These are phyloP conservation scores for Drosophila bocqueti DNA, from an alignment of 1,140 invertebrate species.

Conservation along the genomic window DNA sequence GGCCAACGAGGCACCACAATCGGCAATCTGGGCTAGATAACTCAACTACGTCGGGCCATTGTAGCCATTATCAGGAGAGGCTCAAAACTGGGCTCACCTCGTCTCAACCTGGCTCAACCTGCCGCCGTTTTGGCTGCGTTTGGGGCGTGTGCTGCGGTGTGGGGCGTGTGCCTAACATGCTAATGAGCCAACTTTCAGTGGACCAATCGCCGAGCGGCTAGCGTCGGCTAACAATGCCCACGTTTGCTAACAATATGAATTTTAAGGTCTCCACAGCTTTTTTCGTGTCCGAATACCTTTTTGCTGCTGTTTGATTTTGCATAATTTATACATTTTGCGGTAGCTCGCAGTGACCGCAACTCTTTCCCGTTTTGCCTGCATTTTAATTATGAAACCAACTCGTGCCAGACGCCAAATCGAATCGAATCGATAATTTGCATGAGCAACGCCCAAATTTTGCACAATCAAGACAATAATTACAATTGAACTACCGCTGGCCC, in stretches of 20 bases:
- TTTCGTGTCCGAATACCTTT: constrained; percentile 39
- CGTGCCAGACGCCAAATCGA: constrained; percentile 61
- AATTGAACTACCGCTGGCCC: constrained; percentile 10
- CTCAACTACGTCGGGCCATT: constrained; percentile 49
- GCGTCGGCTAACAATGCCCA: constrained; percentile 51
- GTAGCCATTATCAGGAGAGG: constrained; percentile 60
- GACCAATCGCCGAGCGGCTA: constrained; percentile 69
- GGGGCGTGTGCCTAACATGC: constrained; percentile 78
- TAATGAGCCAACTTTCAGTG: constrained; percentile 75
- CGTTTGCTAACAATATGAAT: constrained; percentile 69
- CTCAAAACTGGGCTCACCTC: constrained; percentile 16
- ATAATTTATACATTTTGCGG: constrained; percentile 71
- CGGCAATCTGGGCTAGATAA: constrained; percentile 72
- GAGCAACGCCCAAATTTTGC: constrained; percentile 55
- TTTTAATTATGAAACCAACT: constrained; percentile 75
- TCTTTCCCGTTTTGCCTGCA: constrained; percentile 57
- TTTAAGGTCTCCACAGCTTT: constrained; percentile 45
- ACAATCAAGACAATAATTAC: constrained; percentile 50
- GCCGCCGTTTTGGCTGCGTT: constrained; percentile 16
- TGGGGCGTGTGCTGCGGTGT: constrained; percentile 66
- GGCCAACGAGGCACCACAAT: constrained; percentile 34
- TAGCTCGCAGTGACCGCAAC: constrained; percentile 62
- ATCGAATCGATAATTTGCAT: constrained; percentile 67
- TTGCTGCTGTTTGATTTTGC: constrained; percentile 57
- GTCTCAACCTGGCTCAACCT: constrained; percentile 36